A percentile compares a stretch with the other conserved stretches of the same genome.
phyloP scores from a whole-genome alignment of 2,888 invertebrate species.

The Electrophaes corylata region DNA sequence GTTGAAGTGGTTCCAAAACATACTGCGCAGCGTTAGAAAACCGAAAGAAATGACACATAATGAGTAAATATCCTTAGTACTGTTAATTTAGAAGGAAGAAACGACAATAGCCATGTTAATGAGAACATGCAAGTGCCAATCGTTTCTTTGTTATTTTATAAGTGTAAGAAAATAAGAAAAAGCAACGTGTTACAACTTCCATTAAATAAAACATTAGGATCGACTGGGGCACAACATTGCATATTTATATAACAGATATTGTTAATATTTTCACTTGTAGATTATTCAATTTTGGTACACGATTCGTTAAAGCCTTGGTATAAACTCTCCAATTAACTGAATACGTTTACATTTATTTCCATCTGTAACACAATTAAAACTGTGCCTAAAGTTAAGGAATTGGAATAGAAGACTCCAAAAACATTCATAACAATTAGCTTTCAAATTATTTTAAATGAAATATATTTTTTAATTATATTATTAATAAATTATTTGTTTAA shows the following conservation, averaged over 20 bases:
- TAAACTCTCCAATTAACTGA: constrained; percentile 24
- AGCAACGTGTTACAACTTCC: constrained; percentile 70
- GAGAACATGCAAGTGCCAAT: constrained; percentile 72
- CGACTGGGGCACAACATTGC: constrained; percentile 95
- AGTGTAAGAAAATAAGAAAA: constrained; percentile 68
- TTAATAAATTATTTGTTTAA: no score
- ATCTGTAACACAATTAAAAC: constrained; percentile 23
- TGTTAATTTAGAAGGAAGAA: constrained; percentile 68
- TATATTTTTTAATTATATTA: no score
- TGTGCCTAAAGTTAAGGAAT: constrained; percentile 1
- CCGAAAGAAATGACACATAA: constrained; percentile 87
- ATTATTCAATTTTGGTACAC: constrained; percentile 30
- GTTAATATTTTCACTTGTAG: constrained; percentile 39
- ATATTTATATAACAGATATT: constrained; percentile 68
- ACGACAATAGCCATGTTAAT: constrained; percentile 46
- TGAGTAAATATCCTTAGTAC: constrained; percentile 73
- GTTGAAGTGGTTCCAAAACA: constrained; percentile 99
- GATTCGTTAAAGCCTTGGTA: constrained; percentile 33
- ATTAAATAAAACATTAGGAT: constrained; percentile 80
- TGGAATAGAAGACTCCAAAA: neutral
- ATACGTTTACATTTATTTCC: constrained; percentile 29
- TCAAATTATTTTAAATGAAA: no score
- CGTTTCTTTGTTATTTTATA: constrained; percentile 36
- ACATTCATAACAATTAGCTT: neutral
- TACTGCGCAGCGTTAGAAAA: constrained; percentile 95